A percentile compares a stretch with the other conserved stretches of the same genome.
Evolutionary conservation across 2,797 vertebrate genomes (phyloP).

Genomic region (Rhinoraja longicauda): DNA sequence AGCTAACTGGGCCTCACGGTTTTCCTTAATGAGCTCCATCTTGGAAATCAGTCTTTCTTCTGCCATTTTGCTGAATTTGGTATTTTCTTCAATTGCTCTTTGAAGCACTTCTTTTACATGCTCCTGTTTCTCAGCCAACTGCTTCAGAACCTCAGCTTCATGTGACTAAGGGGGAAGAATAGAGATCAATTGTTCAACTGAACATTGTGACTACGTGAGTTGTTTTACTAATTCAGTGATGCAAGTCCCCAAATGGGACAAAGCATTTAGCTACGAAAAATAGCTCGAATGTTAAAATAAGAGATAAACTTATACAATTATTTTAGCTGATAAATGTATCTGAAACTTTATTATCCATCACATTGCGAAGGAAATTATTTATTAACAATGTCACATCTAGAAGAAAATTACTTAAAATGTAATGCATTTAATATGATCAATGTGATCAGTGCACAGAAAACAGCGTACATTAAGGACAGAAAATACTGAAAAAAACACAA

Average conservation of each 20-base stretch:
- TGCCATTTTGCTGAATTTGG: constrained; percentile 86
- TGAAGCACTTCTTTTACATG: constrained; percentile 88
- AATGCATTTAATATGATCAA: background rate
- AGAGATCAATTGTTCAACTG: constrained; percentile 3
- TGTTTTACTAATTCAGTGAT: background rate
- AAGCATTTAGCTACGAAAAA: constrained; percentile 11
- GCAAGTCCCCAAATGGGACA: background rate
- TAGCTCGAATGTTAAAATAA: background rate
- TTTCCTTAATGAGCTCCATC: constrained; percentile 92
- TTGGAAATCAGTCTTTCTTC: constrained; percentile 87
- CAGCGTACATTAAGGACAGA: background rate
- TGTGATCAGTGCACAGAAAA: too few species aligned
- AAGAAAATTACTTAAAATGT: background rate
- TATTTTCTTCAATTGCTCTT: constrained; percentile 82
- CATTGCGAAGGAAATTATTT: background rate
- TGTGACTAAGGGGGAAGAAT: constrained; percentile 61
- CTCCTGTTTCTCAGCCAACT: constrained; percentile 82
- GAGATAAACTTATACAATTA: background rate
- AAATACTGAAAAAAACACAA: background rate
- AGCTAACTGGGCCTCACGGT: constrained; percentile 78
- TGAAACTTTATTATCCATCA: background rate
- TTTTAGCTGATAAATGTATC: background rate
- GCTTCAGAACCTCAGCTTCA: constrained; percentile 81
- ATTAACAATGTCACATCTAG: background rate
- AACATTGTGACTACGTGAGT: background rate